These are phyloP conservation scores for Dorcus parallelipipedus DNA, from an alignment of 2,888 invertebrate genomes.

Conservation along the genomic window DNA sequence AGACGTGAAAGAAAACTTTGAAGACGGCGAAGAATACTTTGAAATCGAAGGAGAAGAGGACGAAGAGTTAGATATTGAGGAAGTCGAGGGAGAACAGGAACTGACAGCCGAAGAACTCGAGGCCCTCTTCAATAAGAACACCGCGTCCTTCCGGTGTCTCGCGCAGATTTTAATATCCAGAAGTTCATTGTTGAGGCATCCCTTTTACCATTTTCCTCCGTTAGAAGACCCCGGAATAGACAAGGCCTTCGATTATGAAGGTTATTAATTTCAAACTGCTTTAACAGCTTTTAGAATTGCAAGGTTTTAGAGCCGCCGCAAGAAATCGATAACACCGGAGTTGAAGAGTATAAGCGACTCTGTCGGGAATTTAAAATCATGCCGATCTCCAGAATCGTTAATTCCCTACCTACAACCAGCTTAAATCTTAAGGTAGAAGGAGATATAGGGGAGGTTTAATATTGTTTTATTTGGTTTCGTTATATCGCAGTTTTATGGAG, in stretches of 20 bases:
- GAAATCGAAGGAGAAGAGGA: constrained; percentile 11
- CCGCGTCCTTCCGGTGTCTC: constrained; percentile 43
- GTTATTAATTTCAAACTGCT: neutral
- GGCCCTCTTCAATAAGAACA: constrained; percentile 37
- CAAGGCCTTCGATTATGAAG: constrained; percentile 36
- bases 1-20: neutral
- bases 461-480: neutral
- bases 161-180: constrained; percentile 44
- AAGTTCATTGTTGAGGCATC: constrained; percentile 51
- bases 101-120: constrained; percentile 29
- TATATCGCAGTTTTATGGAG: constrained; percentile 40
- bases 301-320: constrained; percentile 30
- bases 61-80: constrained; percentile 18
- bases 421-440: constrained; percentile 41
- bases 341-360: constrained; percentile 39
- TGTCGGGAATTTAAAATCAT: constrained; percentile 44
- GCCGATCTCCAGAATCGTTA: constrained; percentile 40
- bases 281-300: neutral
- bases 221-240: constrained; percentile 46
- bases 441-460: neutral
- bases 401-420: constrained; percentile 32
- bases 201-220: constrained; percentile 49
- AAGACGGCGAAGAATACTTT: constrained; percentile 2
- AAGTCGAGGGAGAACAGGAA: constrained; percentile 31
- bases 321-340: constrained; percentile 37